Evolutionary conservation across 2,113 vertebrate species (phyloP).

Genomic region (Caloenas nicobarica): DNA sequence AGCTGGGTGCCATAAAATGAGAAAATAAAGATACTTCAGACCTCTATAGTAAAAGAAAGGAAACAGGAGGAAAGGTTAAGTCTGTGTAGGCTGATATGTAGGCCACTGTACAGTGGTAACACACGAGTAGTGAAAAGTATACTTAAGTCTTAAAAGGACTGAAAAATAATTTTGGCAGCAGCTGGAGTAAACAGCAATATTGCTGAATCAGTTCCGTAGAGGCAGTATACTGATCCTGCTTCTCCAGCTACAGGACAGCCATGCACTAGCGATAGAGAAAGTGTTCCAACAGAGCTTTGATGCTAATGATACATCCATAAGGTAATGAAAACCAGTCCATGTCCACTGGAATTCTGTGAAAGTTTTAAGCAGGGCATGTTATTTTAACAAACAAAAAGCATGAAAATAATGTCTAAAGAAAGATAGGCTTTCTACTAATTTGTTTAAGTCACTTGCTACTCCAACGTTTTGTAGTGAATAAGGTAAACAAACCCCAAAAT

Average conservation of each 20-base stretch:
- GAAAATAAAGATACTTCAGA: neutral
- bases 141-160: neutral
- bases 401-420: neutral
- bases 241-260: neutral
- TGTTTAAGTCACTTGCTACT: neutral
- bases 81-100: neutral
- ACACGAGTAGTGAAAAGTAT: neutral
- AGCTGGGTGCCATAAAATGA: rapidly evolving
- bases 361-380: neutral
- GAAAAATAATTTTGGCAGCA: neutral
- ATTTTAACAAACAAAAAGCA: neutral
- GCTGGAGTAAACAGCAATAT: neutral
- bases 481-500: neutral
- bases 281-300: neutral
- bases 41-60: neutral
- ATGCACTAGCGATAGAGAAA: neutral
- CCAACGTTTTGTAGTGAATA: neutral
- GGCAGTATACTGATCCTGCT: neutral
- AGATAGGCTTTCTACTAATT: neutral
- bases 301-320: neutral
- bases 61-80: neutral
- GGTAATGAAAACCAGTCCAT: rapidly evolving
- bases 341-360: neutral
- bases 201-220: neutral
- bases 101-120: neutral